Evolutionary conservation across 2,113 vertebrate species (phyloP).

Genomic region (Muntiacus muntjak): DNA sequence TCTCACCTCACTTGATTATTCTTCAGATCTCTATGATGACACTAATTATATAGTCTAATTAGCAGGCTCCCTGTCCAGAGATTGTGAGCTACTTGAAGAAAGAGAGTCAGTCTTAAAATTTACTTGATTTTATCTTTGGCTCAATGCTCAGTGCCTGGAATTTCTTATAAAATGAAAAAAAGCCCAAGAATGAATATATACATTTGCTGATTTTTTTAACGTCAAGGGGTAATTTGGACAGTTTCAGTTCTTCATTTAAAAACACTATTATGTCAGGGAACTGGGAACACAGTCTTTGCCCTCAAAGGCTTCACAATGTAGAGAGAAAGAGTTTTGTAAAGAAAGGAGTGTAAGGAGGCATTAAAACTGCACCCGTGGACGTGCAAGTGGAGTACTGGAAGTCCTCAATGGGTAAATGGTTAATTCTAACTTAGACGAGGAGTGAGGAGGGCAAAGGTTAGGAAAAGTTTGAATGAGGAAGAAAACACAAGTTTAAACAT

Average conservation of each 20-base stretch:
- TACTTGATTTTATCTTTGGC: conserved; percentile 29
- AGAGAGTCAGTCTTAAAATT: background rate
- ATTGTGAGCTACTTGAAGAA: conserved; percentile 38
- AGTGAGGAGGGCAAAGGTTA: background rate
- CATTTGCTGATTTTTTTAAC: background rate
- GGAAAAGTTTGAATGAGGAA: background rate
- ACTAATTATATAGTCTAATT: conserved; percentile 62
- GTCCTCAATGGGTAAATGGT: no score
- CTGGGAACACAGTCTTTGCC: background rate
- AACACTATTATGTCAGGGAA: background rate
- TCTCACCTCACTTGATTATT: conserved; percentile 62
- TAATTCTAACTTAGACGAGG: background rate
- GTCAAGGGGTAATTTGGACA: background rate
- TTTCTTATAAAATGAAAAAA: background rate
- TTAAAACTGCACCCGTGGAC: background rate
- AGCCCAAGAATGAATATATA: background rate
- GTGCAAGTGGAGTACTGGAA: background rate
- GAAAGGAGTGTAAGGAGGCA: background rate
- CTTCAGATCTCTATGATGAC: conserved; percentile 45
- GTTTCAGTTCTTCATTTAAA: background rate
- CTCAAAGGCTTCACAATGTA: background rate
- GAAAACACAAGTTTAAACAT: background rate
- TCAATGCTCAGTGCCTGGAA: background rate
- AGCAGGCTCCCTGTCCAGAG: conserved; percentile 31
- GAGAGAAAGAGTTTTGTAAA: background rate